Conservation (phyloP, 2,888 invertebrate genomes). For the Acleris cristana region DNA sequence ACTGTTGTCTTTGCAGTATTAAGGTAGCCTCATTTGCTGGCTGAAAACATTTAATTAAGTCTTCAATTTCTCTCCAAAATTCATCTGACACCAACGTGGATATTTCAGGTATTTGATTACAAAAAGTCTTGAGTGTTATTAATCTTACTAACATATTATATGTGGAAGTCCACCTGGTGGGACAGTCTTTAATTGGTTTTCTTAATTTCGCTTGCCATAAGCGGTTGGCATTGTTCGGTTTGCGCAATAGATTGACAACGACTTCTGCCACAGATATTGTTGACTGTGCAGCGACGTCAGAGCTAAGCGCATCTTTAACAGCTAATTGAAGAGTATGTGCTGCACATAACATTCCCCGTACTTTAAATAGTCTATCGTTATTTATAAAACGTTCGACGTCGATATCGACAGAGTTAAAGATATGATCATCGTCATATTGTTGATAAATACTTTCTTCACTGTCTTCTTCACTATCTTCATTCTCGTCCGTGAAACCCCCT, state of each 20-base stretch:
- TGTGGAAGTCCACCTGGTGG: too few relatives aligned
- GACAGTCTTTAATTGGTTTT: neutral
- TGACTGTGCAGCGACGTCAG: slow-evolving; percentile 11
- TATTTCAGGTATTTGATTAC: too few relatives aligned
- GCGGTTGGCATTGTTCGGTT: slow-evolving; percentile 15
- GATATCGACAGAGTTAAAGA: too few relatives aligned
- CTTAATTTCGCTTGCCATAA: slow-evolving; percentile 20
- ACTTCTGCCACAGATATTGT: slow-evolving; percentile 14
- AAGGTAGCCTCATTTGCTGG: slow-evolving; percentile 21
- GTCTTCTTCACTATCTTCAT: too few relatives aligned
- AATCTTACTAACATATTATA: too few relatives aligned
- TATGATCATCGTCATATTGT: too few relatives aligned
- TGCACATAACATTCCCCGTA: slow-evolving; percentile 35
- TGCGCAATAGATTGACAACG: slow-evolving; percentile 24
- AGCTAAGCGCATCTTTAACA: slow-evolving; percentile 28
- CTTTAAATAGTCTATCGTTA: slow-evolving; percentile 11
- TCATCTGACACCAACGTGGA: too few relatives aligned
- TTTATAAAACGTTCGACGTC: too few relatives aligned
- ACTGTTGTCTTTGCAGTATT: slow-evolving; percentile 21
- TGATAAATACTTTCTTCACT: too few relatives aligned
- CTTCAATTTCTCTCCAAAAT: too few relatives aligned
- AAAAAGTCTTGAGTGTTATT: too few relatives aligned
- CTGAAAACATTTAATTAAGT: slow-evolving; percentile 14
- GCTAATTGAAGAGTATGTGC: slow-evolving; percentile 37
- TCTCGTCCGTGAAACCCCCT: too few relatives aligned